Percentiles rank a stretch among this genome's conserved stretches.
Conservation (phyloP, 2,797 vertebrate species). For the Mus caroli region DNA sequence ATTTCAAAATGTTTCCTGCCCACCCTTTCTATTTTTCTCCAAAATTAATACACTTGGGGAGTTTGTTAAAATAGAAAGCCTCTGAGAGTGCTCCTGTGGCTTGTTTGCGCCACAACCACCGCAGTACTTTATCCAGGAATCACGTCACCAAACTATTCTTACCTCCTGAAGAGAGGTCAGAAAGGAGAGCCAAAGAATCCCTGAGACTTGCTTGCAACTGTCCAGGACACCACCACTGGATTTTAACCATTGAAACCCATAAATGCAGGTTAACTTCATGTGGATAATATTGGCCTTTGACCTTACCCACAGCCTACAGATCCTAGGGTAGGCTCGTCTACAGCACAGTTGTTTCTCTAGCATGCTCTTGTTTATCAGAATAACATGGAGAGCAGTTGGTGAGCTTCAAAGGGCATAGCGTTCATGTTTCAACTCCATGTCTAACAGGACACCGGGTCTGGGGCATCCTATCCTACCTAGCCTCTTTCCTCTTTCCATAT, state of each 20-base stretch:
- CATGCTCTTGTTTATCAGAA: background rate
- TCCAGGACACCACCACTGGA: background rate
- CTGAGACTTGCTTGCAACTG: background rate
- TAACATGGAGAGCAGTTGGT: background rate
- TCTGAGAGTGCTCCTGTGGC: background rate
- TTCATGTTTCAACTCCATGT: background rate
- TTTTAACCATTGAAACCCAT: conserved; percentile 7
- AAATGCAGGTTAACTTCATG: background rate
- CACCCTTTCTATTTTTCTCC: background rate
- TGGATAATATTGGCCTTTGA: background rate
- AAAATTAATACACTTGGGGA: conserved; percentile 43
- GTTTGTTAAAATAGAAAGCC: background rate
- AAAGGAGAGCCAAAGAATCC: background rate
- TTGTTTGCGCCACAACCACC: conserved; percentile 2
- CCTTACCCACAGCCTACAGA: background rate
- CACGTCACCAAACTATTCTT: background rate
- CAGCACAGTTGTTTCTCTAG: background rate
- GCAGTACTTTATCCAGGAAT: conserved; percentile 5
- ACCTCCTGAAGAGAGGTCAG: background rate
- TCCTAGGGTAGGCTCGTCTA: background rate
- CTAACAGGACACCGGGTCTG: background rate
- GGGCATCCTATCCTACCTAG: background rate
- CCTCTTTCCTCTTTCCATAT: background rate
- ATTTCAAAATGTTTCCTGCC: conserved; percentile 62
- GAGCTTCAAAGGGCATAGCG: background rate